Evolutionary conservation across 2,797 vertebrate genomes (phyloP).

Genomic region (Lacerta bilineata): DNA sequence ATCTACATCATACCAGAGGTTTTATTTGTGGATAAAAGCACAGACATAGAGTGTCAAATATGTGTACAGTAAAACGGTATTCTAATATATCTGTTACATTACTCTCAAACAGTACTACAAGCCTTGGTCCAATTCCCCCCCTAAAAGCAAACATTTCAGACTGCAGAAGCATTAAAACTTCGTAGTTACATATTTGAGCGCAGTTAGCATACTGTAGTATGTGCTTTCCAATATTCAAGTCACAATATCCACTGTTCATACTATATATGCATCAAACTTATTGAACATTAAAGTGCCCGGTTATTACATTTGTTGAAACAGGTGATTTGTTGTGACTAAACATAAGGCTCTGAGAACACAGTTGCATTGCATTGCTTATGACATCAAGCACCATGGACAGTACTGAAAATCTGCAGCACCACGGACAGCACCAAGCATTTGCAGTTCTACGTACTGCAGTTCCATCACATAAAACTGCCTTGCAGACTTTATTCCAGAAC

Average conservation of each 20-base stretch:
- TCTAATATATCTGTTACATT: constrained; percentile 7
- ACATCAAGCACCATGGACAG: constrained; percentile 59
- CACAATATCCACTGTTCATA: not conserved
- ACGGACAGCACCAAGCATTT: not conserved
- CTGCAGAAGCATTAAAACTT: constrained; percentile 3
- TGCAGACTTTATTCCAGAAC: not conserved
- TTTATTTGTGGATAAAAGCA: not conserved
- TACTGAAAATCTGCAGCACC: not conserved
- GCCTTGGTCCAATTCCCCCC: accelerated
- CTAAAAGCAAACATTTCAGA: not conserved
- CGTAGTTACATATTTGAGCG: not conserved
- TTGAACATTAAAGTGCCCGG: not conserved
- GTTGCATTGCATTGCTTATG: too few relatives aligned
- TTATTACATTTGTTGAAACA: constrained; percentile 8
- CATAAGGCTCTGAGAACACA: not conserved
- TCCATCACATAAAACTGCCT: not conserved
- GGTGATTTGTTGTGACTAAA: not conserved
- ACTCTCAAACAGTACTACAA: not conserved
- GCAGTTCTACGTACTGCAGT: not conserved
- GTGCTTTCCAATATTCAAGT: not conserved
- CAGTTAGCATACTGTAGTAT: not conserved
- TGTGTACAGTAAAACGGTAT: not conserved
- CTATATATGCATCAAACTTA: constrained; percentile 22
- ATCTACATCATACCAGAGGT: not conserved
- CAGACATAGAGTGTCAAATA: accelerated